Percentiles rank a stretch among this genome's conserved stretches.
Evolutionary conservation across 1,140 invertebrate genomes (phyloP).

Genomic region (Drosophila busckii): DNA sequence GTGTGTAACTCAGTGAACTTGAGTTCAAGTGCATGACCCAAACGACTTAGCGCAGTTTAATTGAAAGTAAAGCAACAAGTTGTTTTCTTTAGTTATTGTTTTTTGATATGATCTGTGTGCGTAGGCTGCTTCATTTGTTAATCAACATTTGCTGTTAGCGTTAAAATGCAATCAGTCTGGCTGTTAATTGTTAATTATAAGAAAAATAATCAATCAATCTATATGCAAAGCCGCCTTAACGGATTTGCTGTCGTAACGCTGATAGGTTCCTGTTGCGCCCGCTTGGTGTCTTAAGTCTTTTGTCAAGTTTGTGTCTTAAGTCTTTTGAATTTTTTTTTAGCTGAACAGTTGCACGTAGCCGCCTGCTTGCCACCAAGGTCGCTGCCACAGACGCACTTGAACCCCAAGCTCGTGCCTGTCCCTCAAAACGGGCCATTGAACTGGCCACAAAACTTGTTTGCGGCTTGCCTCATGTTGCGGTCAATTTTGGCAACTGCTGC

Average conservation of each 20-base stretch:
- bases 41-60: conserved; percentile 15
- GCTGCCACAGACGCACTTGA: conserved; percentile 54
- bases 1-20: conserved; percentile 14
- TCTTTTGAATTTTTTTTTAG: conserved; percentile 35
- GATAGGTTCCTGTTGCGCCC: conserved; percentile 63
- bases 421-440: conserved; percentile 67
- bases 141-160: no score
- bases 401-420: conserved; percentile 40
- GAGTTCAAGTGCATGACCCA: conserved; percentile 56
- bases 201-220: conserved; percentile 63
- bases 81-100: conserved; percentile 24
- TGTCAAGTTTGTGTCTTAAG: conserved; percentile 60
- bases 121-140: conserved; percentile 59
- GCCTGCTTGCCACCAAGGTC: conserved; percentile 64
- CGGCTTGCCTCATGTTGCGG: conserved; percentile 26
- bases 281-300: conserved; percentile 52
- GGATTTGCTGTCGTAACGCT: conserved; percentile 11
- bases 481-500: conserved; percentile 43
- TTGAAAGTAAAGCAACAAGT: conserved; percentile 40
- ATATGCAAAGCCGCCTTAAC: conserved; percentile 64
- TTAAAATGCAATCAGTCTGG: conserved; percentile 46
- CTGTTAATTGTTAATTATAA: conserved; percentile 28
- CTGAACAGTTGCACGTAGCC: conserved; percentile 19
- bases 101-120: conserved; percentile 29
- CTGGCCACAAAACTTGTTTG: conserved; percentile 63